phyloP scores from a whole-genome alignment of 2,888 invertebrate genomes.

The Platynereis dumerilii region DNA sequence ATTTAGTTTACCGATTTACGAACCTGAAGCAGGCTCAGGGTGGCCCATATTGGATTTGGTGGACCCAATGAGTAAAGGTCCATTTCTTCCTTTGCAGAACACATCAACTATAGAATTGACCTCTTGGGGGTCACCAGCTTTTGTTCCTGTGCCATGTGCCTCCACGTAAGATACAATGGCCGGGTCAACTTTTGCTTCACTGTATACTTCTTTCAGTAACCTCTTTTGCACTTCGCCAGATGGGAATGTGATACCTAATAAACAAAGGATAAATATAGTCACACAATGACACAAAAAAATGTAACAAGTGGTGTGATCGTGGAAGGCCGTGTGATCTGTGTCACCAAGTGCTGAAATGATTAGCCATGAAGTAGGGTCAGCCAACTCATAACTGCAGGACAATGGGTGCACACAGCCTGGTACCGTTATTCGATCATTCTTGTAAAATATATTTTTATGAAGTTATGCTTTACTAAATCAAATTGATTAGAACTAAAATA shows the following conservation, averaged over 20 bases:
- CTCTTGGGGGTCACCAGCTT: slow-evolving; percentile 93
- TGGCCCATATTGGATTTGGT: slow-evolving; percentile 99
- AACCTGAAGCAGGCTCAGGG: slow-evolving; percentile 78
- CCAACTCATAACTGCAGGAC: too few species aligned
- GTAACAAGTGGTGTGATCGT: too few species aligned
- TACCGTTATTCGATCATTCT: too few species aligned
- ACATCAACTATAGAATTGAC: slow-evolving; percentile 88
- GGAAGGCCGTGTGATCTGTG: too few species aligned
- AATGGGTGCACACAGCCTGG: too few species aligned
- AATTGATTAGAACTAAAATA: too few species aligned
- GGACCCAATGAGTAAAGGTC: slow-evolving; percentile 88
- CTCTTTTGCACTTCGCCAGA: slow-evolving; percentile 73
- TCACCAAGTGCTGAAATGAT: too few species aligned
- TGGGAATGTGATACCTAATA: slow-evolving; percentile 67
- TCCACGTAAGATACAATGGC: slow-evolving; percentile 88
- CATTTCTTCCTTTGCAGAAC: slow-evolving; percentile 54
- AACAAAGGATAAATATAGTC: too few species aligned
- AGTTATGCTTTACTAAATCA: too few species aligned
- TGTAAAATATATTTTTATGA: too few species aligned
- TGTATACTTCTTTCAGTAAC: slow-evolving; percentile 78
- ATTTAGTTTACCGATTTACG: slow-evolving; percentile 11
- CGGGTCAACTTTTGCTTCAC: slow-evolving; percentile 82
- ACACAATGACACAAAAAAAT: too few species aligned
- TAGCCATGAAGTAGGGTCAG: too few species aligned
- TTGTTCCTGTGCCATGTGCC: slow-evolving; percentile 98